Conservation (phyloP, 2,797 vertebrate species). For the Rhinoraja longicauda region DNA sequence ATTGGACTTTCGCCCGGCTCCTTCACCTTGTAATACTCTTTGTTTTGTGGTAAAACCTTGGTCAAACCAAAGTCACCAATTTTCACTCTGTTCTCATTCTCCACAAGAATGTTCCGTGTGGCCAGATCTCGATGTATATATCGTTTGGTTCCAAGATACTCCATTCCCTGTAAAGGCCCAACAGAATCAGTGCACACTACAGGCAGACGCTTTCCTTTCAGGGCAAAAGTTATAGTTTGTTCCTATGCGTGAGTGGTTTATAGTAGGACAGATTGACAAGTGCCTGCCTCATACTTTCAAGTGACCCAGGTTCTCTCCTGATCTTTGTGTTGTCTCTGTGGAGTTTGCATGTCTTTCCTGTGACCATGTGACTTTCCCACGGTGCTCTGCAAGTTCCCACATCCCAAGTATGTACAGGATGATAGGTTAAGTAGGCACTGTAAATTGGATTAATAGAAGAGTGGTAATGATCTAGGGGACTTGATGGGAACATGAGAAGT, state of each 20-base stretch:
- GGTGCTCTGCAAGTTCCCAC: too few species aligned
- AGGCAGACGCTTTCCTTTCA: background rate
- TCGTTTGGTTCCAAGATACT: slow-evolving; percentile 84
- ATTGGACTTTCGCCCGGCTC: slow-evolving; percentile 97
- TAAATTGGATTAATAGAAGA: too few species aligned
- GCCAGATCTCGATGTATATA: slow-evolving; percentile 95
- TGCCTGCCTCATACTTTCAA: too few species aligned
- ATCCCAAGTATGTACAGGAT: too few species aligned
- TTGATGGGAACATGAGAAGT: background rate
- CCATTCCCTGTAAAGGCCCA: slow-evolving; percentile 78
- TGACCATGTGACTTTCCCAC: too few species aligned
- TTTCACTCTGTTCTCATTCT: slow-evolving; percentile 94
- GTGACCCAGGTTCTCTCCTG: too few species aligned
- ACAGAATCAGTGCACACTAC: background rate
- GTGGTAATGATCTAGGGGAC: too few species aligned
- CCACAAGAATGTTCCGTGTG: slow-evolving; percentile 91
- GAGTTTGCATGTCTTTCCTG: too few species aligned
- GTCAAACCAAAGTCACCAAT: slow-evolving; percentile 96
- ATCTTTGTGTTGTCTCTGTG: too few species aligned
- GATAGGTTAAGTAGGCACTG: too few species aligned
- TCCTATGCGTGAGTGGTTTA: background rate
- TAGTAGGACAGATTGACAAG: background rate
- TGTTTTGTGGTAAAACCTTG: slow-evolving; percentile 91
- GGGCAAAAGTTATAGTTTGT: background rate
- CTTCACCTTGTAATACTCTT: slow-evolving; percentile 94